phyloP scores from a whole-genome alignment of 2,797 vertebrate species.

The Syngnathus rostellatus region DNA sequence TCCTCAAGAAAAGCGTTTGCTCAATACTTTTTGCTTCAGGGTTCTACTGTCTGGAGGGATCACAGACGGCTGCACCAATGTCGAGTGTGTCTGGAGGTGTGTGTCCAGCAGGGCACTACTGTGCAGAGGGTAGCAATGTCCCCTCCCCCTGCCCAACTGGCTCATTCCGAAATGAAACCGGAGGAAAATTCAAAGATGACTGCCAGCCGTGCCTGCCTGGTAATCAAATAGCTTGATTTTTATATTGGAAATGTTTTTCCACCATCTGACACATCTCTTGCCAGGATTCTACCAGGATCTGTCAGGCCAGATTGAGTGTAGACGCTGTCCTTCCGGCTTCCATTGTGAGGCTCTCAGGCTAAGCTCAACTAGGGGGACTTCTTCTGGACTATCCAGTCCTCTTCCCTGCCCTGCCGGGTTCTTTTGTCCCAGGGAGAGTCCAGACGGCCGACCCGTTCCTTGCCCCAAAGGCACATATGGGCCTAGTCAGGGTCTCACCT shows the following conservation, averaged over 20 bases:
- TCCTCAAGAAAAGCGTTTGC: neutral
- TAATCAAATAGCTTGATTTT: slow-evolving; percentile 23
- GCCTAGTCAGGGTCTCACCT: slow-evolving; percentile 61
- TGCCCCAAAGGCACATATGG: slow-evolving; percentile 83
- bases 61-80: slow-evolving; percentile 56
- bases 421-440: slow-evolving; percentile 73
- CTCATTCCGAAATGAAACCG: slow-evolving; percentile 59
- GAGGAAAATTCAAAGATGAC: slow-evolving; percentile 61
- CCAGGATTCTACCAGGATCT: slow-evolving; percentile 73
- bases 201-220: slow-evolving; percentile 75
- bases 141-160: slow-evolving; percentile 73
- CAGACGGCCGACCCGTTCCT: slow-evolving; percentile 64
- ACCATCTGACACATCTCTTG: slow-evolving; percentile 5
- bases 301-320: slow-evolving; percentile 65
- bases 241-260: neutral
- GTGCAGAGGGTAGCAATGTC: slow-evolving; percentile 63
- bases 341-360: slow-evolving; percentile 50
- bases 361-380: slow-evolving; percentile 36
- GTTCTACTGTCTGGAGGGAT: slow-evolving; percentile 70
- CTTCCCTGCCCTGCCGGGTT: slow-evolving; percentile 72
- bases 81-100: slow-evolving; percentile 57
- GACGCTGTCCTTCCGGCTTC: slow-evolving; percentile 67
- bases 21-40: slow-evolving; percentile 44
- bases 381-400: slow-evolving; percentile 45
- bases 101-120: slow-evolving; percentile 78